Evolutionary conservation across 2,797 vertebrate genomes (phyloP).

Genomic region (Enteromius fasciolatus): DNA sequence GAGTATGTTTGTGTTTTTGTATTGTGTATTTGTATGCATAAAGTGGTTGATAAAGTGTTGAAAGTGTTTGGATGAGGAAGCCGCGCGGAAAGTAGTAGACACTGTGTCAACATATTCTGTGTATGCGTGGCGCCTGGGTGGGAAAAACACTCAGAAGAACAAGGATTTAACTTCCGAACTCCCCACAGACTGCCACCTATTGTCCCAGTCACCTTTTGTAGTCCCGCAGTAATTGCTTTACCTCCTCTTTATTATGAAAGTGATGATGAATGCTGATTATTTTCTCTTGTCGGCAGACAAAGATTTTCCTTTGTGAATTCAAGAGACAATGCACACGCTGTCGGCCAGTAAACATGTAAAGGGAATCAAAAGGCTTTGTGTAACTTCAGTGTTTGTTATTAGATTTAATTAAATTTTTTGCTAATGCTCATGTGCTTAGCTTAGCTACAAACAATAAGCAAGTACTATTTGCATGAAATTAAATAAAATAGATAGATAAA

Average conservation of each 20-base stretch:
- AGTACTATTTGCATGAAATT: not conserved
- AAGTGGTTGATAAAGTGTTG: slow-evolving; percentile 43
- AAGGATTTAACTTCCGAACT: slow-evolving; percentile 51
- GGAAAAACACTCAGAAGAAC: slow-evolving; percentile 46
- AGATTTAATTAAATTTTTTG: not conserved
- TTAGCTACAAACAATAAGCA: not conserved
- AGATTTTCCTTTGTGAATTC: slow-evolving; percentile 39
- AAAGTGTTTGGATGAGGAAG: slow-evolving; percentile 64
- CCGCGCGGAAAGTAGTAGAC: slow-evolving; percentile 65
- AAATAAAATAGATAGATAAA: not conserved
- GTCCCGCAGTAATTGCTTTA: slow-evolving; percentile 61
- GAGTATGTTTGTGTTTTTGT: slow-evolving; percentile 22
- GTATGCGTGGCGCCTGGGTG: slow-evolving; percentile 50
- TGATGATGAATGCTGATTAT: slow-evolving; percentile 52
- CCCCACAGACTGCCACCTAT: slow-evolving; percentile 64
- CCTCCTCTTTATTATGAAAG: slow-evolving; percentile 65
- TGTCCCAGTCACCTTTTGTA: slow-evolving; percentile 70
- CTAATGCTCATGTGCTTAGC: not conserved
- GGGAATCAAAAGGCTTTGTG: slow-evolving; percentile 43
- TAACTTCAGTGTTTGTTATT: not conserved
- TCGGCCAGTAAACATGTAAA: not conserved
- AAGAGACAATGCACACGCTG: slow-evolving; percentile 25
- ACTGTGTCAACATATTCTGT: slow-evolving; percentile 73
- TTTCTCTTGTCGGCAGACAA: slow-evolving; percentile 53
- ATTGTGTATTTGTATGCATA: slow-evolving; percentile 18